A percentile compares a stretch with the other conserved stretches of the same genome.
phyloP scores from a whole-genome alignment of 2,113 vertebrate genomes.

The Myrmecophaga tridactyla region DNA sequence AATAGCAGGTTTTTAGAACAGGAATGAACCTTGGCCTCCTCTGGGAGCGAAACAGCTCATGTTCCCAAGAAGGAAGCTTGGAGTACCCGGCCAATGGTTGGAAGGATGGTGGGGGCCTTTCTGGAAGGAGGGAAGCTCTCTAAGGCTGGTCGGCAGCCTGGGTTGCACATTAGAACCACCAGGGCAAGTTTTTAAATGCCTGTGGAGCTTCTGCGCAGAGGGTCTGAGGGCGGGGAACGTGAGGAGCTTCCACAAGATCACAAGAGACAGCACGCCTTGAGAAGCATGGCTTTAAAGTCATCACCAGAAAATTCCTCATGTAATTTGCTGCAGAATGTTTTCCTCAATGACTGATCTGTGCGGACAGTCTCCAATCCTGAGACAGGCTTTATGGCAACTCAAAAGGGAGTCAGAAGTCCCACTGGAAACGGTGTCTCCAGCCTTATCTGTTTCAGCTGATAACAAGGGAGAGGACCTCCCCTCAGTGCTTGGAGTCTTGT shows the following conservation, averaged over 20 bases:
- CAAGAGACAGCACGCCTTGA: background rate
- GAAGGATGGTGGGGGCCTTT: too few species aligned
- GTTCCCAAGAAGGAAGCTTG: too few species aligned
- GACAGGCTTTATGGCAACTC: background rate
- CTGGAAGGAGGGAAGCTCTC: too few species aligned
- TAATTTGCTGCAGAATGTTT: background rate
- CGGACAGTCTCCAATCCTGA: background rate
- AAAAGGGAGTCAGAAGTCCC: background rate
- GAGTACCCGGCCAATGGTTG: too few species aligned
- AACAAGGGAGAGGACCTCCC: background rate
- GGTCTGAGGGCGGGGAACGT: background rate
- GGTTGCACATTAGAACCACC: background rate
- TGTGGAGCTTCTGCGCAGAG: background rate
- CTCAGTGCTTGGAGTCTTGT: too few species aligned
- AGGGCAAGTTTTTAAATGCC: background rate
- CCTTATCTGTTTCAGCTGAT: conserved; percentile 67
- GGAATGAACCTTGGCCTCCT: too few species aligned
- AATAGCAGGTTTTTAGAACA: too few species aligned
- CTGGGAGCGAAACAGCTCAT: too few species aligned
- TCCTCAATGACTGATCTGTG: background rate
- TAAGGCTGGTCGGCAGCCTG: too few species aligned
- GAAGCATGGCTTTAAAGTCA: background rate
- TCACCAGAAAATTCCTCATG: background rate
- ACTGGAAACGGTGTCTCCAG: background rate
- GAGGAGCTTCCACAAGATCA: background rate